Percentiles rank a stretch among this genome's conserved stretches.
phyloP scores from a whole-genome alignment of 1,140 invertebrate species.

The Coptotermes formosanus region DNA sequence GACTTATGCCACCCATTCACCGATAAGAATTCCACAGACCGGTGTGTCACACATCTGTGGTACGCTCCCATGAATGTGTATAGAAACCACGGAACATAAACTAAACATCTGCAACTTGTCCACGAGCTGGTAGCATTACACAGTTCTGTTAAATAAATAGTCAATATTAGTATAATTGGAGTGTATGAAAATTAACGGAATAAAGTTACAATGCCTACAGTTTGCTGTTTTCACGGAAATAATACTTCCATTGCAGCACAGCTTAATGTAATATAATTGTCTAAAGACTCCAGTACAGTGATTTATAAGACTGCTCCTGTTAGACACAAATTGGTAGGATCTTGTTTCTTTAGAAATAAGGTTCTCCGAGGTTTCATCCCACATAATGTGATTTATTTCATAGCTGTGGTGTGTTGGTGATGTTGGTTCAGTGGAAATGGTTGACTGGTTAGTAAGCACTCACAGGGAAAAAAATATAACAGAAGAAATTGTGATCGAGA shows the following conservation, averaged over 20 bases:
- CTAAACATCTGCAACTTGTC: neutral
- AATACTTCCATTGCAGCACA: neutral
- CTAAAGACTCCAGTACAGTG: no score
- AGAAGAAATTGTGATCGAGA: neutral
- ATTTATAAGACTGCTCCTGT: no score
- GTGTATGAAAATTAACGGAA: neutral
- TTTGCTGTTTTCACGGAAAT: neutral
- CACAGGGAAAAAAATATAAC: neutral
- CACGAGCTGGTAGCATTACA: neutral
- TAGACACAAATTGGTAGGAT: no score
- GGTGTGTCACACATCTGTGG: neutral
- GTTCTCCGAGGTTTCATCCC: neutral
- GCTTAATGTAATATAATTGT: no score
- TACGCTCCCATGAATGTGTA: neutral
- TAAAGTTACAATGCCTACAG: neutral
- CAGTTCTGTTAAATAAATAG: neutral
- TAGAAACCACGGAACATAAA: neutral
- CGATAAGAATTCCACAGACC: slow-evolving; percentile 46
- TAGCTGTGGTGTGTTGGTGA: neutral
- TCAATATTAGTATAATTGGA: neutral
- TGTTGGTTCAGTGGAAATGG: neutral
- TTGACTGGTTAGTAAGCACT: neutral
- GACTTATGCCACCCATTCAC: slow-evolving; percentile 53
- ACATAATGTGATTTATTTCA: neutral
- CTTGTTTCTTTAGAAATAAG: neutral